A percentile compares a stretch with the other conserved stretches of the same genome.
phyloP scores from a whole-genome alignment of 2,113 vertebrate genomes.

The Euleptes europaea region DNA sequence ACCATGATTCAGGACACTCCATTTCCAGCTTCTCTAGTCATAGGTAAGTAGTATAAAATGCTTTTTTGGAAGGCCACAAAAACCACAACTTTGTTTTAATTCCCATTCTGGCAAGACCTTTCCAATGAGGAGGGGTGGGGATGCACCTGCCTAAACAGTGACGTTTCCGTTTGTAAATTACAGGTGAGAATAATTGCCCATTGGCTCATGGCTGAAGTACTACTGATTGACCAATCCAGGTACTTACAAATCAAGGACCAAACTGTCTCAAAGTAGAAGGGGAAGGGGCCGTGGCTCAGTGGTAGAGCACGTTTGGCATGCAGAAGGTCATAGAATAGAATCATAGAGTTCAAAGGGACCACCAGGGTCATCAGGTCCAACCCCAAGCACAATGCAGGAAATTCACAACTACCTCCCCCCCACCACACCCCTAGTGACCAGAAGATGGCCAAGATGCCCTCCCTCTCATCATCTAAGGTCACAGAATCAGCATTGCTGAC shows the following conservation, averaged over 20 bases:
- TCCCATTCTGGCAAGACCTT: background rate
- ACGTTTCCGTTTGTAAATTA: background rate
- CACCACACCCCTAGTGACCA: no score
- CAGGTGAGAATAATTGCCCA: slow-evolving; percentile 5
- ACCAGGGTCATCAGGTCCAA: no score
- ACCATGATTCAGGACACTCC: background rate
- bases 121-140: fast-evolving
- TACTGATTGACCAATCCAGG: background rate
- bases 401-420: no score
- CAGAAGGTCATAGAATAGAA: no score
- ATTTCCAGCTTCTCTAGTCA: background rate
- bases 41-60: background rate
- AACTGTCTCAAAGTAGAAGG: no score
- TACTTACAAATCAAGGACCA: background rate
- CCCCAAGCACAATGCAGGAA: no score
- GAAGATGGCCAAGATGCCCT: no score
- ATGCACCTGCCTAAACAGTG: background rate
- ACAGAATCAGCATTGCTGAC: no score
- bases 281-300: no score
- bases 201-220: background rate
- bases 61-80: slow-evolving; percentile 18
- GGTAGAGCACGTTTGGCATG: no score
- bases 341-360: no score
- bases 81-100: background rate
- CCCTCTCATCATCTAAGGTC: no score